Percentiles rank a stretch among this genome's conserved stretches.
Conservation (phyloP, 2,797 vertebrate species). For the Danio choprae region DNA sequence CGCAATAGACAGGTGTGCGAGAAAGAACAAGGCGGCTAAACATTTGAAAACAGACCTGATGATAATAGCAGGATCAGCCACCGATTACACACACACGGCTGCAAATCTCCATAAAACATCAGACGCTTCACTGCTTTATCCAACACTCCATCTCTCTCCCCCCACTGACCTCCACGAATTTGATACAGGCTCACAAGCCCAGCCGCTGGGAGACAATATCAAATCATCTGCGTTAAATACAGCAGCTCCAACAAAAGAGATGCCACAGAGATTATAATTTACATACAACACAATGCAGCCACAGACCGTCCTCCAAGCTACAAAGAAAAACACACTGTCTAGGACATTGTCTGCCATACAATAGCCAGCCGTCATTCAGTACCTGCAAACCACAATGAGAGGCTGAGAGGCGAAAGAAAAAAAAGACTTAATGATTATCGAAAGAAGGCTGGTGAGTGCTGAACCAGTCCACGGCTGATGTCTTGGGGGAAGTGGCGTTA, state of each 20-base stretch:
- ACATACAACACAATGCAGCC: constrained; percentile 46
- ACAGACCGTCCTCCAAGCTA: constrained; percentile 29
- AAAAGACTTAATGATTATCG: constrained; percentile 50
- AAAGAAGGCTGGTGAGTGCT: constrained; percentile 21
- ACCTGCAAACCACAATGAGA: constrained; percentile 37
- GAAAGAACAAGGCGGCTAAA: constrained; percentile 30
- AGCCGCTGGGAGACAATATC: constrained; percentile 50
- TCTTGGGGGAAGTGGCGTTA: constrained; percentile 24
- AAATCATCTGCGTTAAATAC: constrained; percentile 50
- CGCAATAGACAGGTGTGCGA: constrained; percentile 22
- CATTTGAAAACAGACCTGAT: constrained; percentile 45
- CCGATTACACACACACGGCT: constrained; percentile 6
- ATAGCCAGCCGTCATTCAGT: constrained; percentile 47
- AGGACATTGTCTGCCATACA: constrained; percentile 45
- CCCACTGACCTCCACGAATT: constrained; percentile 55
- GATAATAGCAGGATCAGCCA: constrained; percentile 42
- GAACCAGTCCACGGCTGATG: constrained; percentile 17
- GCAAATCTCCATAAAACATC: constrained; percentile 51
- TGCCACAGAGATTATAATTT: constrained; percentile 53
- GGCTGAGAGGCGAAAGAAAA: constrained; percentile 12
- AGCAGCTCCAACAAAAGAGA: constrained; percentile 54
- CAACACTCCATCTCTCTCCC: constrained; percentile 42
- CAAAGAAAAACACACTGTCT: constrained; percentile 30
- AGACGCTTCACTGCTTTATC: constrained; percentile 49
- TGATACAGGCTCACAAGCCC: constrained; percentile 44